Evolutionary conservation across 2,797 vertebrate genomes (phyloP), one percentile per base, ranked within the genome.

Genomic region (Mareca penelope): DNA sequence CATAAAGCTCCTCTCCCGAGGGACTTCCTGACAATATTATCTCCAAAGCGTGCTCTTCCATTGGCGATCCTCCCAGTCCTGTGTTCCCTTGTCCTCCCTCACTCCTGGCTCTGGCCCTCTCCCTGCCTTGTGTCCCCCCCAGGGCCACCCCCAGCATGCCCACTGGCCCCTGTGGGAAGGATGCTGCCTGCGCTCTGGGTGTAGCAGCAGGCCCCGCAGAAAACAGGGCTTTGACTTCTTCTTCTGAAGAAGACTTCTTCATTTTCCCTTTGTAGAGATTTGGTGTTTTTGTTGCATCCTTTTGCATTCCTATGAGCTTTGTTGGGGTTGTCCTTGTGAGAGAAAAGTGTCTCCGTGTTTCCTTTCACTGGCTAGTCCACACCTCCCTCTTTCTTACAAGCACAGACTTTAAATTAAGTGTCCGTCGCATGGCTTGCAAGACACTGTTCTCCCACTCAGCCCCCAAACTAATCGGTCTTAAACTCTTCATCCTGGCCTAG

Each of bases 31-130:
- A 75, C 31, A 90, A 31, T 70, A 12, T 90, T 84, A 63, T 88
- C 92, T 96, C 40, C 67, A 26, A 89, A 84, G 63, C 2, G 2
- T 73, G 76, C 94, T 96, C 82, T 94, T 94, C 88, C 89, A 81
- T 63, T 94, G 93, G 89, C 68, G 79, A 87, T 91, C 68, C 61
- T 93, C 78, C 53, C 0, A 2, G 46, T 46, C 88, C 71, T 7
- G 1, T 90, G 77, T 86, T 81, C 70, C 35, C 4, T 81, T 82
- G 46, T 90, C 82, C 61, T 89, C 6, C 1, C 70, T 89, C 7
- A 1, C 68, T 80, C 1, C 0, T 56, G 55, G 31, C 42, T 91
- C 89, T 85, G 39, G 75, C 85, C 71, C 67, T 83, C 68, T 42
- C 42, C 22, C 46, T 86, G 46, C 72, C 86, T 61, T 59, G 64